These are phyloP conservation scores for Asbolus verrucosus DNA, from an alignment of 1,140 invertebrate species.

Conservation along the genomic window DNA sequence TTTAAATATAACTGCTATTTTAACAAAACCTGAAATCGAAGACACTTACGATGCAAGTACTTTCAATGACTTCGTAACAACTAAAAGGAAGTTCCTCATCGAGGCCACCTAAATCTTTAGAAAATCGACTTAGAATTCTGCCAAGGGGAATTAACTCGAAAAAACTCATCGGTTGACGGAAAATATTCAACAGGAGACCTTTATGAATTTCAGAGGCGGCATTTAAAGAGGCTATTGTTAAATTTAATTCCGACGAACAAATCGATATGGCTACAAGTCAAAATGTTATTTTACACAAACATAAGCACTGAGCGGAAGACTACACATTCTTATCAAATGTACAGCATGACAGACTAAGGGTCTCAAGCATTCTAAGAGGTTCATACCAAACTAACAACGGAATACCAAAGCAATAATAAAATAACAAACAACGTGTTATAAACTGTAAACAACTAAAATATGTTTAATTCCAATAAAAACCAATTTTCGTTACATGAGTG, in stretches of 20 bases:
- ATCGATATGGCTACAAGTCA: slow-evolving; percentile 68
- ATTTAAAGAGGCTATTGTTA: slow-evolving; percentile 72
- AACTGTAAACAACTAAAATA: neutral
- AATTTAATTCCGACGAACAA: slow-evolving; percentile 68
- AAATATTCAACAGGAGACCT: slow-evolving; percentile 71
- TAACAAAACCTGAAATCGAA: slow-evolving; percentile 18
- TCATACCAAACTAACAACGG: slow-evolving; percentile 24
- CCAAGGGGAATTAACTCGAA: slow-evolving; percentile 82
- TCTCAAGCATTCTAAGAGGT: slow-evolving; percentile 26
- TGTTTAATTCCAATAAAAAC: too few relatives aligned
- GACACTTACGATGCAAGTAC: slow-evolving; percentile 62
- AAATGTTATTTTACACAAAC: slow-evolving; percentile 42
- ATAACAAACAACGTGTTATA: slow-evolving; percentile 16
- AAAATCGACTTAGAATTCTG: slow-evolving; percentile 79
- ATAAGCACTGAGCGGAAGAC: neutral
- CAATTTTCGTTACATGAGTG: too few relatives aligned
- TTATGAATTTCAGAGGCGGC: slow-evolving; percentile 73
- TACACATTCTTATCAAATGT: neutral
- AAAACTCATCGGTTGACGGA: slow-evolving; percentile 78
- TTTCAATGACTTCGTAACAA: slow-evolving; percentile 64
- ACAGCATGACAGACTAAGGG: slow-evolving; percentile 7
- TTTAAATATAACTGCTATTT: slow-evolving; percentile 59
- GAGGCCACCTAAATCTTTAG: slow-evolving; percentile 78
- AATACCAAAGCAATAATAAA: slow-evolving; percentile 16
- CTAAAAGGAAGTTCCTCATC: slow-evolving; percentile 69